Percentiles rank a stretch among this genome's conserved stretches.
These are phyloP conservation scores for Eupithecia insigniata DNA, from an alignment of 2,888 invertebrate genomes.

Conservation along the genomic window DNA sequence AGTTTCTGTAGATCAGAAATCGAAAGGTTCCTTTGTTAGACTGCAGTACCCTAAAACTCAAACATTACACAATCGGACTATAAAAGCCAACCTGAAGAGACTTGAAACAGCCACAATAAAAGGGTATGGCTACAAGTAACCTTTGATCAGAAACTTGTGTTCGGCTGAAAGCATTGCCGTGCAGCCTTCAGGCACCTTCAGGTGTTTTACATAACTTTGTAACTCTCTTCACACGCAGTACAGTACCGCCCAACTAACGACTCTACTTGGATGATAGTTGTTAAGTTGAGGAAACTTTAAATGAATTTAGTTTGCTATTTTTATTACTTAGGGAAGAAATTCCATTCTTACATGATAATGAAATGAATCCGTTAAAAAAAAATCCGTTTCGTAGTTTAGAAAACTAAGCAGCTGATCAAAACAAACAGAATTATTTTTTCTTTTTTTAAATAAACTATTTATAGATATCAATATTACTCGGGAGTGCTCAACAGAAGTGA, in stretches of 20 bases:
- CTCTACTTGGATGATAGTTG: not conserved
- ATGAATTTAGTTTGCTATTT: not conserved
- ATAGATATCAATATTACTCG: no score
- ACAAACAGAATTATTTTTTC: no score
- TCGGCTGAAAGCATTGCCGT: constrained; percentile 29
- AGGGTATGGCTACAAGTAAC: constrained; percentile 19
- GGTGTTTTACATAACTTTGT: constrained; percentile 34
- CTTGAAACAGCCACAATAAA: constrained; percentile 9
- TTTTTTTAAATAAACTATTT: no score
- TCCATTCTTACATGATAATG: not conserved
- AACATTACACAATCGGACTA: constrained; percentile 7
- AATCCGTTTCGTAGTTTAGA: not conserved
- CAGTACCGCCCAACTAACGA: not conserved
- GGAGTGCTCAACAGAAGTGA: no score
- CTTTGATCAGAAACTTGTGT: constrained; percentile 27
- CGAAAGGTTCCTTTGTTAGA: not conserved
- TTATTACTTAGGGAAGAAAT: not conserved
- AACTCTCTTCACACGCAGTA: constrained; percentile 5
- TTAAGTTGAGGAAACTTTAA: not conserved
- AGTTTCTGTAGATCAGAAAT: not conserved
- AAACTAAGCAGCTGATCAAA: not conserved
- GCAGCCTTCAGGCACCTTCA: constrained; percentile 29
- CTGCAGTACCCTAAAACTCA: not conserved
- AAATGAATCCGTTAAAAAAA: no score
- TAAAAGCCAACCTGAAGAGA: constrained; percentile 8